phyloP scores from a whole-genome alignment of 2,888 invertebrate species.

The Alloscopus bannaensis region DNA sequence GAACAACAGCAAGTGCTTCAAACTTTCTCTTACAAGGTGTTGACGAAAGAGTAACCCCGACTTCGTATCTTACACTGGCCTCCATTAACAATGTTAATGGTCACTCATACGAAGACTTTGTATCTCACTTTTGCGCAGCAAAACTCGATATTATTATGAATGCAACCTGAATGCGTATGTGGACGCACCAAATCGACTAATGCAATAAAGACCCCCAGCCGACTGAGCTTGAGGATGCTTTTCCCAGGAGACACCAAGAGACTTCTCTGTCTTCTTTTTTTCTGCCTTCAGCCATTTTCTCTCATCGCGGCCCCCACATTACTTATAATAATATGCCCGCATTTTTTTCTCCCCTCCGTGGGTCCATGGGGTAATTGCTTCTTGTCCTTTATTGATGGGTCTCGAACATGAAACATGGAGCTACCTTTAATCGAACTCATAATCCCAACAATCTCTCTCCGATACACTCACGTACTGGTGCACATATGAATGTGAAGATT shows the following conservation, averaged over 20 bases:
- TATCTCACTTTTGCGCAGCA: slow-evolving; percentile 20
- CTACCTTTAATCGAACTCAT: slow-evolving; percentile 57
- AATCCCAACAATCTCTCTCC: slow-evolving; percentile 35
- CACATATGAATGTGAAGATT: slow-evolving; percentile 7
- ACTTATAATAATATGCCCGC: not conserved
- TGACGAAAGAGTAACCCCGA: too few species aligned
- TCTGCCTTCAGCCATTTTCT: not conserved
- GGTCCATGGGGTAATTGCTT: not conserved
- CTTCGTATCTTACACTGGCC: too few species aligned
- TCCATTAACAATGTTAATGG: slow-evolving; percentile 16
- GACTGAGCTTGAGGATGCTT: slow-evolving; percentile 17
- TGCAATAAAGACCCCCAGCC: slow-evolving; percentile 28
- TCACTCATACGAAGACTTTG: not conserved
- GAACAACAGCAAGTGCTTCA: too few species aligned
- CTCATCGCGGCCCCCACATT: not conserved
- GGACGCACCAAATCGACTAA: slow-evolving; percentile 21
- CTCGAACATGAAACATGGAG: slow-evolving; percentile 41
- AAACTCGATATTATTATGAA: too few species aligned
- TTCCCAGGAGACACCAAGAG: slow-evolving; percentile 19
- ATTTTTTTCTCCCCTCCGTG: not conserved
- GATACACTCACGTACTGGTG: slow-evolving; percentile 26
- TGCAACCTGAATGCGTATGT: slow-evolving; percentile 9
- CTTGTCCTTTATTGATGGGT: slow-evolving; percentile 34
- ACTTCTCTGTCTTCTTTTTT: not conserved
- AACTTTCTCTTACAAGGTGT: too few species aligned